A percentile compares a stretch with the other conserved stretches of the same genome.
Evolutionary conservation across 2,797 vertebrate species (phyloP).

Genomic region (Mormyrus proboscirostris): DNA sequence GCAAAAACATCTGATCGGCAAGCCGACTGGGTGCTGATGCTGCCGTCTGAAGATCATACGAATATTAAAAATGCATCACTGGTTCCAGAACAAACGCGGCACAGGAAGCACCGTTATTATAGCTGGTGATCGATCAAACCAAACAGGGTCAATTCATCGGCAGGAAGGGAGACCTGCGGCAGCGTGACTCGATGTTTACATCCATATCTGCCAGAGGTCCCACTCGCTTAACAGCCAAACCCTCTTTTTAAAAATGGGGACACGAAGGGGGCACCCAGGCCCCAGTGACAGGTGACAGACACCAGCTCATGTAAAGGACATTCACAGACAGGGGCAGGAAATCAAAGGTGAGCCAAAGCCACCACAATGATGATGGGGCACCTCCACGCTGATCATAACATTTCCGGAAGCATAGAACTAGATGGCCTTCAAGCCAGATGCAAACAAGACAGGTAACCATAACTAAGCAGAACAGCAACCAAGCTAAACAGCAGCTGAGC

Average conservation of each 20-base stretch:
- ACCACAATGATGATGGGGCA: neutral
- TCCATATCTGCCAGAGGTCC: neutral
- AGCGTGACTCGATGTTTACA: neutral
- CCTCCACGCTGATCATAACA: neutral
- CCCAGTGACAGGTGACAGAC: neutral
- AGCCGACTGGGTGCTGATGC: neutral
- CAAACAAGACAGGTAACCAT: neutral
- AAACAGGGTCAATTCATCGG: neutral
- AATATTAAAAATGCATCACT: neutral
- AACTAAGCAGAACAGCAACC: neutral
- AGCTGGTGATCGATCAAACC: neutral
- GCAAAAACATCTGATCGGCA: neutral
- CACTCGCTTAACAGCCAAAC: neutral
- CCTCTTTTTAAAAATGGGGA: neutral
- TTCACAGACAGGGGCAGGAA: neutral
- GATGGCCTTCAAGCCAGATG: neutral
- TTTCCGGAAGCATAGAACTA: neutral
- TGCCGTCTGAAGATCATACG: neutral
- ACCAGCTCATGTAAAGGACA: neutral
- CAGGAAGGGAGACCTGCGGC: neutral
- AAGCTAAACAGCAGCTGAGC: neutral
- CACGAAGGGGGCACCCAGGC: neutral
- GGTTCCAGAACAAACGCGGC: neutral
- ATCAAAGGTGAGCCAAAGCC: neutral
- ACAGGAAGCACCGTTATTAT: neutral